Evolutionary conservation across 1,140 invertebrate genomes (phyloP).

Genomic region (Heterodera carotae): DNA sequence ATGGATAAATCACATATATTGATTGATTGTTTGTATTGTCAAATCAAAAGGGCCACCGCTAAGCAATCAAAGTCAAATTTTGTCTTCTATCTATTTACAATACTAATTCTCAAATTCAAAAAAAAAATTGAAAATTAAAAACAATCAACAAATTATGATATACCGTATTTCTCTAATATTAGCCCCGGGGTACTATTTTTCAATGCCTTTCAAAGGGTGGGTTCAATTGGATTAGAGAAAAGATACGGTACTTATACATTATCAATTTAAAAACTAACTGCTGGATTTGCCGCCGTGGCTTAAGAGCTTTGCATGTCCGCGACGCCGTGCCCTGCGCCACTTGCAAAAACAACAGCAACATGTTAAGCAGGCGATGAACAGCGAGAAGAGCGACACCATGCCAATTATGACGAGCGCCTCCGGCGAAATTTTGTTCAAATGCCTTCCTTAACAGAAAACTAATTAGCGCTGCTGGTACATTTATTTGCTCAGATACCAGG

Average conservation of each 20-base stretch:
- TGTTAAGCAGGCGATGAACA: not conserved
- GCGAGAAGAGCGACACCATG: not conserved
- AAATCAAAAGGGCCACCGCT: no score
- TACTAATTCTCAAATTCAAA: no score
- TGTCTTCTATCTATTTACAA: not conserved
- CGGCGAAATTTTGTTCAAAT: not conserved
- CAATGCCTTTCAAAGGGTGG: no score
- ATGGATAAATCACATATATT: no score
- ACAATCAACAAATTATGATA: not conserved
- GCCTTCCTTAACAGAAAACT: not conserved
- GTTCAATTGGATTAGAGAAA: no score
- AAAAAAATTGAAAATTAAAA: not conserved
- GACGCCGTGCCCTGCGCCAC: not conserved
- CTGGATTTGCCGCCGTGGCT: constrained; percentile 9
- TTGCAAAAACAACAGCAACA: constrained; percentile 19
- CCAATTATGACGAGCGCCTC: not conserved
- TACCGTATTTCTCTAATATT: no score
- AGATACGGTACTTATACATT: no score
- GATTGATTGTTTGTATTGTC: no score
- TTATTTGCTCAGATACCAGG: no score
- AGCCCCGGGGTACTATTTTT: no score
- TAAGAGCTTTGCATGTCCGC: constrained; percentile 18
- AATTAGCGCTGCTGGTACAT: no score
- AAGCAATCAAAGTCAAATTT: no score
- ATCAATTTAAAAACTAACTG: not conserved